Conservation (phyloP, 2,113 vertebrate genomes). For the Malurus melanocephalus region DNA sequence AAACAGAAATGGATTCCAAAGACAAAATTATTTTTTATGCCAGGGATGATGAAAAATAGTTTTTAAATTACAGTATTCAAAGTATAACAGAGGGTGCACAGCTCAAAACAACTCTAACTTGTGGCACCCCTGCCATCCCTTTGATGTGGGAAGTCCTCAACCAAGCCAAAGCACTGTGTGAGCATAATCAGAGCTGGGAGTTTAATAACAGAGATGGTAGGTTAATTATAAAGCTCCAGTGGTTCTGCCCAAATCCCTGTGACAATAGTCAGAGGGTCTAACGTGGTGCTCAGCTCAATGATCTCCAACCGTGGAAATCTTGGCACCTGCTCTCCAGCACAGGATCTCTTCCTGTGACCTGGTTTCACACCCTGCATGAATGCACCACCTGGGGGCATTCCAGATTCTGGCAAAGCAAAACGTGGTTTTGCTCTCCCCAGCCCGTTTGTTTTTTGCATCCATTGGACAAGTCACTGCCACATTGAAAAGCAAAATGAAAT, state of each 20-base stretch:
- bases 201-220: not conserved
- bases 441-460: not conserved
- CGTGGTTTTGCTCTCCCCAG: not conserved
- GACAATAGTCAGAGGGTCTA: not conserved
- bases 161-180: not conserved
- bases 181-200: not conserved
- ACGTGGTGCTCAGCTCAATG: accelerated
- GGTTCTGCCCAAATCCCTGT: not conserved
- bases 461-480: not conserved
- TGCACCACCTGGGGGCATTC: not conserved
- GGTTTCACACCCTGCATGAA: accelerated
- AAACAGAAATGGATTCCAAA: not conserved
- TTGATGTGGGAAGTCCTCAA: not conserved
- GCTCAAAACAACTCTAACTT: accelerated
- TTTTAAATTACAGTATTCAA: not conserved
- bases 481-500: not conserved
- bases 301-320: not conserved
- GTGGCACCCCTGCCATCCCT: too few relatives aligned
- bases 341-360: not conserved
- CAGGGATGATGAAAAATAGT: not conserved
- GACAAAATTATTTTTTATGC: not conserved
- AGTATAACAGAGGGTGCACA: not conserved
- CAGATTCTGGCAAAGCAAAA: not conserved
- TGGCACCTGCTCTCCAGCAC: not conserved
- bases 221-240: not conserved